A percentile compares a stretch with the other conserved stretches of the same genome.
Evolutionary conservation across 2,113 vertebrate species (phyloP).

Genomic region (Oreotrochilus melanogaster): DNA sequence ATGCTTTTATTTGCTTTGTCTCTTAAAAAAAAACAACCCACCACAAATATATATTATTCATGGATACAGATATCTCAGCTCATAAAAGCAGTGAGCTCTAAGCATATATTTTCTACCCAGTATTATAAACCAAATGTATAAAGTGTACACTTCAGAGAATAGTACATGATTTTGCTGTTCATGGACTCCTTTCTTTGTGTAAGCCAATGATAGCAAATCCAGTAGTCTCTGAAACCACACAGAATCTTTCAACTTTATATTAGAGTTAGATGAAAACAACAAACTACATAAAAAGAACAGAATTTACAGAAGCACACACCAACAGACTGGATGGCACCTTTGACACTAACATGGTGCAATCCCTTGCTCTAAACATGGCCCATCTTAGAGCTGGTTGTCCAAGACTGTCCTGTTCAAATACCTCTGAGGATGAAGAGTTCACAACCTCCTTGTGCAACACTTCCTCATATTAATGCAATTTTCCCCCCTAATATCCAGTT

Average conservation of each 20-base stretch:
- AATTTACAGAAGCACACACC: not conserved
- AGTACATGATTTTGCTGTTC: constrained; percentile 46
- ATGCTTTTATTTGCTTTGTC: constrained; percentile 46
- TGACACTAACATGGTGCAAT: not conserved
- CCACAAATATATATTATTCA: constrained; percentile 43
- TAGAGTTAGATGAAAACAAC: not conserved
- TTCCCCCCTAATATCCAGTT: not conserved
- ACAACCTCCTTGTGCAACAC: not conserved
- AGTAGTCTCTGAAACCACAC: not conserved
- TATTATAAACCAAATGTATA: constrained; percentile 27
- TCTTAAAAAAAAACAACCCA: constrained; percentile 11
- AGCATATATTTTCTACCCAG: constrained; percentile 22
- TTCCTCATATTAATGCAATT: not conserved
- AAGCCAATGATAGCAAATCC: not conserved
- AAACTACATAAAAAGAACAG: not conserved
- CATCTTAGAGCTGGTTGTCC: not conserved
- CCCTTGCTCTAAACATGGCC: accelerated
- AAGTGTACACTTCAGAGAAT: constrained; percentile 31
- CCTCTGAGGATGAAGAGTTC: not conserved
- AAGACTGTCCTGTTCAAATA: not conserved
- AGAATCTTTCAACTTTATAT: not conserved
- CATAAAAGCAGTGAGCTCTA: constrained; percentile 25
- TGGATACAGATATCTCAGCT: not conserved
- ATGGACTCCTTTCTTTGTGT: constrained; percentile 31
- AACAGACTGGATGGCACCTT: not conserved